Conservation (phyloP, 1,140 invertebrate species). For the Drosophila bipectinata region DNA sequence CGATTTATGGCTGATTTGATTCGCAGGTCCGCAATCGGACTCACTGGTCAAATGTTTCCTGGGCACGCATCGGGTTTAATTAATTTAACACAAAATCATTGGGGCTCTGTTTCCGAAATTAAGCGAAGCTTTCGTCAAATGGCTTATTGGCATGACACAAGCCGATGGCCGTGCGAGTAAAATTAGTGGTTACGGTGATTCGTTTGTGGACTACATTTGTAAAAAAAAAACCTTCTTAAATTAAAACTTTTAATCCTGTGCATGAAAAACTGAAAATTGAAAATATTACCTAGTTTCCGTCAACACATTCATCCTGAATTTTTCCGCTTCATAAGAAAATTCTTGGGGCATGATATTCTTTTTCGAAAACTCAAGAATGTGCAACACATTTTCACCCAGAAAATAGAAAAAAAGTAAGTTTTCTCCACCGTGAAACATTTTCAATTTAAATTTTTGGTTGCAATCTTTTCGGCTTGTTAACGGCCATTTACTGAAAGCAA, state of each 20-base stretch:
- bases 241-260: not conserved
- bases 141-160: constrained; percentile 72
- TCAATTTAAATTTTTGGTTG: constrained; percentile 71
- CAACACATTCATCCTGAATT: not conserved
- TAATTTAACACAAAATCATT: constrained; percentile 82
- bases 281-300: too few relatives aligned
- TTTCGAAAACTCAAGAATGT: not conserved
- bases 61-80: constrained; percentile 74
- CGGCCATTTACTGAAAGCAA: constrained; percentile 58
- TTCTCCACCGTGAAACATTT: constrained; percentile 30
- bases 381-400: constrained; percentile 11
- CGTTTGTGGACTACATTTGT: not conserved
- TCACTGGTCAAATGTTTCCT: constrained; percentile 61
- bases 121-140: constrained; percentile 57
- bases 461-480: constrained; percentile 76
- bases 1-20: constrained; percentile 74
- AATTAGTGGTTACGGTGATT: not conserved
- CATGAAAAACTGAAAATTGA: too few relatives aligned
- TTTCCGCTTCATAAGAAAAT: not conserved
- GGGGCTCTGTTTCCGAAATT: constrained; percentile 70
- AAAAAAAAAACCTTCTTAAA: not conserved
- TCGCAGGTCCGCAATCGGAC: constrained; percentile 45
- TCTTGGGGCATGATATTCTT: not conserved
- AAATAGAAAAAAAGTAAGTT: constrained; percentile 11
- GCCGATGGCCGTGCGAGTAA: not conserved